Conservation (phyloP, 2,113 vertebrate genomes). For the Neolamprologus sp. region DNA sequence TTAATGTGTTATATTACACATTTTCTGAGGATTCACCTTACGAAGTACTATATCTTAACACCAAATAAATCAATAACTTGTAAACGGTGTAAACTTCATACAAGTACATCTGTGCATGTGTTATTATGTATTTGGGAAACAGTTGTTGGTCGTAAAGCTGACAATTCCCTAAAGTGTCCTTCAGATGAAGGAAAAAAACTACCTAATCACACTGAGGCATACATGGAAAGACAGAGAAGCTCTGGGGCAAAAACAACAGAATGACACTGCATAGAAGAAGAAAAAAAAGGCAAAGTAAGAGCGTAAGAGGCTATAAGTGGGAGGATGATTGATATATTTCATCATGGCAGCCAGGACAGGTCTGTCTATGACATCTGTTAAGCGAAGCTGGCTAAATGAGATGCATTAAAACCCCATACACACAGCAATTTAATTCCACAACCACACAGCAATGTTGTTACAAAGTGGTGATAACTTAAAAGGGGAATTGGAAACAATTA, state of each 20-base stretch:
- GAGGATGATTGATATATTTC: conserved; percentile 73
- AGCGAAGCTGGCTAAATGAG: conserved; percentile 61
- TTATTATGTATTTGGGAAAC: neutral
- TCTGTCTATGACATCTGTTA: conserved; percentile 68
- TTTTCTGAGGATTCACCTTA: neutral
- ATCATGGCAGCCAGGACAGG: conserved; percentile 63
- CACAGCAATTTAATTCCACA: conserved; percentile 58
- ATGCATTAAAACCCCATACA: conserved; percentile 69
- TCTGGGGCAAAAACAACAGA: conserved; percentile 17
- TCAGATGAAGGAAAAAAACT: conserved; percentile 14
- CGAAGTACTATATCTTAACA: neutral
- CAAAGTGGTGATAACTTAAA: conserved; percentile 64
- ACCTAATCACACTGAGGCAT: neutral
- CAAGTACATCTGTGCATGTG: neutral
- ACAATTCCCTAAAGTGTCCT: conserved; percentile 14
- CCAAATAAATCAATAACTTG: neutral
- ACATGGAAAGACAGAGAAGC: neutral
- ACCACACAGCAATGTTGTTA: conserved; percentile 60
- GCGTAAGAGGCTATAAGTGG: conserved; percentile 43
- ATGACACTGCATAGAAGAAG: neutral
- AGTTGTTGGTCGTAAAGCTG: neutral
- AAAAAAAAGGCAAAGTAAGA: conserved; percentile 20
- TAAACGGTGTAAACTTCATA: neutral
- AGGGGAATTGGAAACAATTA: conserved; percentile 62
- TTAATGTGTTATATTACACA: neutral